phyloP scores from a whole-genome alignment of 2,888 invertebrate genomes.

The Tiphia femorata region DNA sequence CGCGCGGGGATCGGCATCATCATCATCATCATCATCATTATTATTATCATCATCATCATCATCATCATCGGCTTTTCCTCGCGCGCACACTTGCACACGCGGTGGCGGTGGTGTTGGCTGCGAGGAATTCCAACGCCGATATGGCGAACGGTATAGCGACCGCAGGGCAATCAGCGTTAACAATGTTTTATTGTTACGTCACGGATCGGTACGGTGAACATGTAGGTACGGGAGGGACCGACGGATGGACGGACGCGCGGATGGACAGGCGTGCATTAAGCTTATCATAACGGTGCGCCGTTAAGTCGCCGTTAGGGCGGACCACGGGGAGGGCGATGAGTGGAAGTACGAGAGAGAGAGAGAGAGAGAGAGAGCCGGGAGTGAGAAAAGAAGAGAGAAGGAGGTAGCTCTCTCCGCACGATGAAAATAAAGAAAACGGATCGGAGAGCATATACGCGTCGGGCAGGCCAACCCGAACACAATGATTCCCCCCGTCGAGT shows the following conservation, averaged over 20 bases:
- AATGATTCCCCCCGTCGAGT: too few relatives aligned
- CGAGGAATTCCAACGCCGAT: conserved; percentile 56
- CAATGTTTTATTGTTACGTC: conserved; percentile 68
- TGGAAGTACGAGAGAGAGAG: too few relatives aligned
- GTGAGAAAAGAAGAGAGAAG: too few relatives aligned
- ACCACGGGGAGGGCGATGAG: too few relatives aligned
- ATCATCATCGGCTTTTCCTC: conserved; percentile 39
- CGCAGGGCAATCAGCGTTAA: conserved; percentile 65
- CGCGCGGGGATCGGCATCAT: conserved; percentile 34
- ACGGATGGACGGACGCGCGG: too few relatives aligned
- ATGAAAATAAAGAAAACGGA: conserved; percentile 28
- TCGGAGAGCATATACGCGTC: too few relatives aligned
- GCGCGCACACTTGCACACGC: conserved; percentile 9
- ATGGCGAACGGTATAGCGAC: conserved; percentile 56
- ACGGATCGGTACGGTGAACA: conserved; percentile 52
- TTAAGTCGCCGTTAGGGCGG: conserved; percentile 49
- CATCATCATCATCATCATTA: conserved; percentile 9
- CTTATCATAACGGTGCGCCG: conserved; percentile 65
- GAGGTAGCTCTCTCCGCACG: conserved; percentile 25
- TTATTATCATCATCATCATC: conserved; percentile 44
- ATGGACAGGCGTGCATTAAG: conserved; percentile 64
- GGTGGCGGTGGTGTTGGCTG: conserved; percentile 13
- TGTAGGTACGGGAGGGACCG: too few relatives aligned
- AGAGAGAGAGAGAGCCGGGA: too few relatives aligned
- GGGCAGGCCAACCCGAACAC: too few relatives aligned